Base-by-base conservation (phyloP, 2,888 invertebrate species). In the Erpobdella octoculata region DNA sequence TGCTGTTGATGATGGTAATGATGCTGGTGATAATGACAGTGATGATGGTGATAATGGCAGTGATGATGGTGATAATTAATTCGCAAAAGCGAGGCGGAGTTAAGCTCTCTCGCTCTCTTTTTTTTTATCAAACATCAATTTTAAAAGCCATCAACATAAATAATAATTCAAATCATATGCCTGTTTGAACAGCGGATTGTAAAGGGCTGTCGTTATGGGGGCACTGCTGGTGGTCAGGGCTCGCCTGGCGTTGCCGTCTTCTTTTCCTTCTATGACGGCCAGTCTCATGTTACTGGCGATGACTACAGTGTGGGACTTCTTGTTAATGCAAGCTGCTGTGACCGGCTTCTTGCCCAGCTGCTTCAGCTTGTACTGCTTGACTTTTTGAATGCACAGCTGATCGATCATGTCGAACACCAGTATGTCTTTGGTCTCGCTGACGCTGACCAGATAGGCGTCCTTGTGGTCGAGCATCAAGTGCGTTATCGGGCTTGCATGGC, bases 331-430 rank as follows among this genome's bases (percentile, higher is more conserved):
- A 28, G 73, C 72, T 36, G 76, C 74, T n/a, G 70, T 65, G 48
- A 75, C 38, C 6, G 70, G 53, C 28, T 74, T 53, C 21, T 48
- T 15, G 18, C 75, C 75, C 18, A 75, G 35, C n/a, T 37, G 65
- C 28, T 69, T 69, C 46, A 69, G 31, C 28, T 33, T 28, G 36
- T 31, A 18, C 69, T 69, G 46, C 35, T 58, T 53, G 69, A 76
- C 61, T 28, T 88, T 88, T 85, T 90, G 90, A 33, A 90, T 78
- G 78, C 90, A 88, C 0, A 80, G 80, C 78, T 89, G 89, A 28
- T 86, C 86, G 35, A 76, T 77, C 33, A 90, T 85, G 78, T 90
- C 89, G 90, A 91, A 92, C 8, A 91, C 88, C 80, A 90, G 89
- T 75, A 92, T 87, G 76, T 85, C 86, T 78, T 88, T 88, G 78